These are phyloP conservation scores for Mirza zaza DNA, from an alignment of 2,113 vertebrate genomes.

Conservation along the genomic window DNA sequence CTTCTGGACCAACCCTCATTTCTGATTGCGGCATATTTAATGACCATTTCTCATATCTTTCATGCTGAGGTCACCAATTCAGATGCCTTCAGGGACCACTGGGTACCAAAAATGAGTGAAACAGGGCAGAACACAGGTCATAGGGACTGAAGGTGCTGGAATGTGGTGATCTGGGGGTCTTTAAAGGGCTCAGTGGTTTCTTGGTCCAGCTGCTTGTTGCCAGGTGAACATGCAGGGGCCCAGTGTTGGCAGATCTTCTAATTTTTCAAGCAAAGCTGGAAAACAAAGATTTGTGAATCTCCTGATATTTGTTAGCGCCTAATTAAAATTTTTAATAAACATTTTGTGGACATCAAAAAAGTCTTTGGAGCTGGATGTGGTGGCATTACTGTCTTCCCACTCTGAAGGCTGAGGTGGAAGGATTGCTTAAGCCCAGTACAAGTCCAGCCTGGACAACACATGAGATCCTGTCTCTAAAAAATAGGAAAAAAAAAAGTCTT, in stretches of 20 bases:
- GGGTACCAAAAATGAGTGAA: not conserved
- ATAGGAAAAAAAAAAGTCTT: too few species aligned
- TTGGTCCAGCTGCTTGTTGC: slow-evolving; percentile 12
- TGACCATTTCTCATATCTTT: slow-evolving; percentile 27
- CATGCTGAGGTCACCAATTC: not conserved
- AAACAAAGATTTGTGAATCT: not conserved
- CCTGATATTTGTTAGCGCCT: not conserved
- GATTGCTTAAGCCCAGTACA: too few species aligned
- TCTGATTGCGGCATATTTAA: not conserved
- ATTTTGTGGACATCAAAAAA: slow-evolving; percentile 6
- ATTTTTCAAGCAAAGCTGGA: slow-evolving; percentile 31
- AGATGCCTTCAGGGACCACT: not conserved
- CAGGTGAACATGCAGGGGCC: not conserved
- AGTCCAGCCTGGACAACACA: too few species aligned
- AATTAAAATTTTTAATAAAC: not conserved
- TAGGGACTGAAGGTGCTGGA: not conserved
- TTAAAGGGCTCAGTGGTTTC: slow-evolving; percentile 22
- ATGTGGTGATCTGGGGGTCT: not conserved
- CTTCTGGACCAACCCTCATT: not conserved
- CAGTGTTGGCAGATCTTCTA: not conserved
- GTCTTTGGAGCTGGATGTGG: not conserved
- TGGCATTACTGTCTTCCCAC: too few species aligned
- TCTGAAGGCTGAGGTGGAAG: too few species aligned
- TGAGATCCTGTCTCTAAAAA: too few species aligned
- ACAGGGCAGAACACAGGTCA: not conserved